These are phyloP conservation scores for silkworm (Bombyx mori) DNA, from an alignment of 1,140 invertebrate genomes.

Conservation along the genomic window ASM3026992v2 NC_085109.1:6167501-6168000, in stretches of 20 bases:
- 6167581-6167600: constrained; percentile 22
- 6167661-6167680: constrained; percentile 51
- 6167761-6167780: constrained; percentile 23
- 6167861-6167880: too few species aligned
- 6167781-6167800: constrained; percentile 19
- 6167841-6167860: too few species aligned
- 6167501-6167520: constrained; percentile 6
- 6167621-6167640: constrained; percentile 29
- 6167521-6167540: constrained; percentile 4
- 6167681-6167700: constrained; percentile 47
- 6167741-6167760: constrained; percentile 48
- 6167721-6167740: constrained; percentile 46
- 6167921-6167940: too few species aligned
- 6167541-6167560: constrained; percentile 5
- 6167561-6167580: constrained; percentile 8
- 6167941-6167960: too few species aligned
- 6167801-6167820: constrained; percentile 16
- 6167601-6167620: constrained; percentile 24
- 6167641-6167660: constrained; percentile 48
- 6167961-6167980: too few species aligned
- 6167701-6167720: constrained; percentile 38
- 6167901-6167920: constrained; percentile 21
- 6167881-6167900: not conserved
- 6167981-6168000: too few species aligned
- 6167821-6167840: constrained; percentile 23